Conservation (phyloP, 1,140 invertebrate genomes). For the Lasaia peninsularis region DNA sequence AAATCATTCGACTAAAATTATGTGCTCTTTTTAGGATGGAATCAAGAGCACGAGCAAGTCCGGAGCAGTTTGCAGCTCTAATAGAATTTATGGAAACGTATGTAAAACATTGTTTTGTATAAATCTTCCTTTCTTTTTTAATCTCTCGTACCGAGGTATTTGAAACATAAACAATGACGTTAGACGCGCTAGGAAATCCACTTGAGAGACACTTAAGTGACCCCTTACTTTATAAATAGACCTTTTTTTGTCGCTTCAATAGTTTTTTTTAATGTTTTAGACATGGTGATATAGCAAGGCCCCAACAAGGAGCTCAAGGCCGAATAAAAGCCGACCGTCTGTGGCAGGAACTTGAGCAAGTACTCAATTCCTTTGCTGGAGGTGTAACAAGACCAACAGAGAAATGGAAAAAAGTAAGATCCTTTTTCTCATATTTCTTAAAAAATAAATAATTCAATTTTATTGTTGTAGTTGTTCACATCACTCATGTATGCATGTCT, state of each 20-base stretch:
- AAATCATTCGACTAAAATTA: not conserved
- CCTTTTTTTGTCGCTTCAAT: not conserved
- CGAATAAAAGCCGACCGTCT: slow-evolving; percentile 10
- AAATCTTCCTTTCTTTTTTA: too few species aligned
- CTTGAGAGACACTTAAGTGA: not conserved
- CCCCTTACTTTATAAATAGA: not conserved
- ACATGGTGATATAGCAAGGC: slow-evolving; percentile 11
- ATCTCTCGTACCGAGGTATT: too few species aligned
- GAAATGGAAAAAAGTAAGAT: slow-evolving; percentile 16
- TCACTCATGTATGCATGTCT: too few species aligned
- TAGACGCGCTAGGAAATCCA: too few species aligned
- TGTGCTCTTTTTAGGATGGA: slow-evolving; percentile 14
- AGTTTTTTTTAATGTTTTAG: slow-evolving; percentile 1
- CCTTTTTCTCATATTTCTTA: not conserved
- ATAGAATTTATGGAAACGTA: slow-evolving; percentile 16
- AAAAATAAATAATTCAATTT: not conserved
- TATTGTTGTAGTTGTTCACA: too few species aligned
- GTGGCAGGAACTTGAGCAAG: slow-evolving; percentile 11
- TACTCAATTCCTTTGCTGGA: slow-evolving; percentile 14
- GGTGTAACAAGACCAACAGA: slow-evolving; percentile 12
- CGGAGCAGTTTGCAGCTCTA: slow-evolving; percentile 2
- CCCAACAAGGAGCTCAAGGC: slow-evolving; percentile 10
- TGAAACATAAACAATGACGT: too few species aligned
- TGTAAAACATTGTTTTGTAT: not conserved
- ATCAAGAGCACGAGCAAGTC: not conserved